Conservation (phyloP, 1,140 invertebrate species). For the Drosophila punjabiensis region DNA sequence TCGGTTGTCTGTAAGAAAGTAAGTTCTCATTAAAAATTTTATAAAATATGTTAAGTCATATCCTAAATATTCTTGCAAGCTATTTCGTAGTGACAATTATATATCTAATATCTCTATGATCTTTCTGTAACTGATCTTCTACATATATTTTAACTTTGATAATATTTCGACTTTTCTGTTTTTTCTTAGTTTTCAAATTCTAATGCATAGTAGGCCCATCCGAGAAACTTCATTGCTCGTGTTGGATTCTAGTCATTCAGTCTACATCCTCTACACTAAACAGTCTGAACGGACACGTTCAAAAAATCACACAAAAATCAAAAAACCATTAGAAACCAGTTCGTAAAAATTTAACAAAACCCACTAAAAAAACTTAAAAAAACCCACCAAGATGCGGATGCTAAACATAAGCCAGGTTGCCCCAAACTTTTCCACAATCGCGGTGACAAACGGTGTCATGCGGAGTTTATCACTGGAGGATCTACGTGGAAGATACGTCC, state of each 20-base stretch:
- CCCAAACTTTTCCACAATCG: constrained; percentile 92
- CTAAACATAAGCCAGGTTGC: constrained; percentile 86
- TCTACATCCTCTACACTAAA: neutral
- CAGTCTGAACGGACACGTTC: neutral
- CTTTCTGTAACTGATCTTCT: no score
- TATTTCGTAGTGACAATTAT: no score
- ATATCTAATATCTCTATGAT: no score
- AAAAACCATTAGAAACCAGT: neutral
- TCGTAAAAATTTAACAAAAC: neutral
- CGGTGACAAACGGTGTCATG: constrained; percentile 95
- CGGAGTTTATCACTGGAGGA: constrained; percentile 94
- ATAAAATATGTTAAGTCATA: neutral
- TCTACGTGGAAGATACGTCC: constrained; percentile 97
- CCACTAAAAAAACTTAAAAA: neutral
- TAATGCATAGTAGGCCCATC: neutral
- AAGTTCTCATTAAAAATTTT: neutral
- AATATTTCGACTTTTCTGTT: no score
- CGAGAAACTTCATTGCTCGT: neutral
- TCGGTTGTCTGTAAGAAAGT: constrained; percentile 63
- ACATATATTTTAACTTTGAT: no score
- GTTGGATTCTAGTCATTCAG: neutral
- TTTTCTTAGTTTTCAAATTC: neutral
- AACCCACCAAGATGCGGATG: constrained; percentile 29
- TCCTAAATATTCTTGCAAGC: neutral
- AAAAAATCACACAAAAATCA: neutral